Base-by-base conservation (phyloP, 2,797 vertebrate genomes). In the Natrix natrix region DNA sequence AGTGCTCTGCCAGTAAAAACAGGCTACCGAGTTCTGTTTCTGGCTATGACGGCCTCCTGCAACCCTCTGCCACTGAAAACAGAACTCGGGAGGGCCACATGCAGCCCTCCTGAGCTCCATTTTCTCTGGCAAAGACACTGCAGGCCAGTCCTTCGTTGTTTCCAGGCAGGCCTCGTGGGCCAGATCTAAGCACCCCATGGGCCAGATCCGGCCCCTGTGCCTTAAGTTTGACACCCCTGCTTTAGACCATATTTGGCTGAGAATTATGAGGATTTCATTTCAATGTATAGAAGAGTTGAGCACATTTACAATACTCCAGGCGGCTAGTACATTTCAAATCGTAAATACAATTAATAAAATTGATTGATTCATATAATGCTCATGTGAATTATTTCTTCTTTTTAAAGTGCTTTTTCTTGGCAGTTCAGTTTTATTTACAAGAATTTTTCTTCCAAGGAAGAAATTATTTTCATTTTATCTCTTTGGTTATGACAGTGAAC, bases 401-500 rank as follows among this genome's bases (percentile, higher is more conserved):
- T 94, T 95, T 93, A 2, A 92, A 24, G n/a, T 94, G n/a, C 88
- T 56, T 63, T 12, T 87, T 92, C 87, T 92, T 11, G 86, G 89
- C 13, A 88, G 91, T 93, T 94, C 12, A 43, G 55, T 69, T 94
- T 4, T 0, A 83, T 91, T 96, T 0, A 0, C 86, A 94, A 66
- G 10, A 88, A 90, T 12, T 91, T 95, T 94, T 17, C 56, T 28
- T 37, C 43, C 56, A 54, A 88, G 93, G n/a, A 69, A 94, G 0
- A 52, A 74, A 94, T 86, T 90, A 88, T 87, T 96, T 91, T 94
- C 92, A 95, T 63, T 78, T 60, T 88, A 32, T 92, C 94, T 54
- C 28, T 61, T 94, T 90, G 91, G 90, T 60, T 93, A 93, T 96
- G 92, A 54, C 89, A 89, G 66, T 95, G 90, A 86, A 92, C 92